Evolutionary conservation across 2,888 invertebrate species (phyloP), one percentile per base, ranked within the genome.

Genomic region (Tubulanus polymorphus): DNA sequence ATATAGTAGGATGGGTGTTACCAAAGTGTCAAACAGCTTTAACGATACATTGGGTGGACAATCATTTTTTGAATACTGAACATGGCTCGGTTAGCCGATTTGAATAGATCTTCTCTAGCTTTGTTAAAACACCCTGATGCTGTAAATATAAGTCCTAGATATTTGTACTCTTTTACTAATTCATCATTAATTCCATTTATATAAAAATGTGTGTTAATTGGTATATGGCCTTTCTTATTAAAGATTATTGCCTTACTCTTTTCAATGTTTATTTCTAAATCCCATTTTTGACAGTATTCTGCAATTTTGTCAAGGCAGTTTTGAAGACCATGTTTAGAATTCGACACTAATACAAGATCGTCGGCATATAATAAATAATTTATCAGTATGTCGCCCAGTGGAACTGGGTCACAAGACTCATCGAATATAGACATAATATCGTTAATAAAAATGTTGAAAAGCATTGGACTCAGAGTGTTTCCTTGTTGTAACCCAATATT

Each of bases 221-320:
- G n/a, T n/a, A n/a, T n/a, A n/a, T n/a, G n/a, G n/a, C n/a, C n/a
- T n/a, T n/a, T n/a, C n/a, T n/a, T n/a, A n/a, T 41, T 41, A 15
- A 41, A 41, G 3, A 41, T 15, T 3, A 41, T 41, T 15, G 23
- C 15, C 15, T 41, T 5, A 18, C 20, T 41, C 41, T 41, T 41
- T 8, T 5, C 15, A 8, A 15, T 41, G 41, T 41, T 41, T 3
- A 41, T 15, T 3, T 41, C 23, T 5, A 41, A 15, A 41, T 41
- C 15, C 41, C 41, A 41, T 32, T n/a, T n/a, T n/a, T n/a, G n/a
- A n/a, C n/a, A n/a, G n/a, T n/a, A 41, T 41, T 41, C 41, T 8
- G 6, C 23, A 18, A 41, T 8, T 41, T 23, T 41, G 15, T 15
- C 6, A 8, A 41, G 23, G 41, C 20, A 41, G 15, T 41, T 41